phyloP scores from a whole-genome alignment of 2,888 invertebrate genomes.

The Nyleta sp. region DNA sequence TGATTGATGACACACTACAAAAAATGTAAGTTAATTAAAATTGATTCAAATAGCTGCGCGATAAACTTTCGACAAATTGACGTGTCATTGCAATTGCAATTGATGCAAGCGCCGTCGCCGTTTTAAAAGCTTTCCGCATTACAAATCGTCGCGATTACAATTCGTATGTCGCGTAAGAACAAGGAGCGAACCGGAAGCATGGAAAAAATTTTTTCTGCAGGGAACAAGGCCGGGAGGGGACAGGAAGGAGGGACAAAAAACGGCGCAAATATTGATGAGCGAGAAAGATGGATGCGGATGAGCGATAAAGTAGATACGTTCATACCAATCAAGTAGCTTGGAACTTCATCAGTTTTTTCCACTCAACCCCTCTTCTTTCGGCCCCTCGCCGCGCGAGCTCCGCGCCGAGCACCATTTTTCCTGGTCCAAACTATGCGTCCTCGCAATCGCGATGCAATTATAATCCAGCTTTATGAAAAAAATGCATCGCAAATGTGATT shows the following conservation, averaged over 20 bases:
- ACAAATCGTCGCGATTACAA: too few relatives aligned
- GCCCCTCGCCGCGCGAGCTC: slow-evolving; percentile 62
- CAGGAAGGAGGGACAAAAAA: too few relatives aligned
- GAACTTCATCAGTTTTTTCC: slow-evolving; percentile 81
- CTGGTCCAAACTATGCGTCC: slow-evolving; percentile 73
- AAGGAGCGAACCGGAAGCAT: too few relatives aligned
- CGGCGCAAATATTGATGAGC: slow-evolving; percentile 65
- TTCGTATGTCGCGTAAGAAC: too few relatives aligned
- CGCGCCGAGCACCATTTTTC: slow-evolving; percentile 76
- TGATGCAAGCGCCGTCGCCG: too few relatives aligned
- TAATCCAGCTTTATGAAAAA: slow-evolving; percentile 83
- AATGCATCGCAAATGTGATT: slow-evolving; percentile 82
- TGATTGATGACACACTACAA: slow-evolving; percentile 25
- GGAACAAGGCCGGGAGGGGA: too few relatives aligned
- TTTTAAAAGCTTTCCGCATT: too few relatives aligned
- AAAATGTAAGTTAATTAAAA: slow-evolving; percentile 19
- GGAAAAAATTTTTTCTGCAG: too few relatives aligned
- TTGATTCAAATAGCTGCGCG: slow-evolving; percentile 20
- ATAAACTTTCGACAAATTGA: slow-evolving; percentile 27
- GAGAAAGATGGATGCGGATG: slow-evolving; percentile 67
- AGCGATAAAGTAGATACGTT: slow-evolving; percentile 77
- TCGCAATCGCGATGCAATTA: slow-evolving; percentile 81
- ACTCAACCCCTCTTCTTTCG: slow-evolving; percentile 71
- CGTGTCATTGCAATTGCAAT: slow-evolving; percentile 17
- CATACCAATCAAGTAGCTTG: slow-evolving; percentile 82